Percentiles rank a stretch among this genome's conserved stretches.
phyloP scores from a whole-genome alignment of 1,140 invertebrate genomes.

The Achatina immaculata region DNA sequence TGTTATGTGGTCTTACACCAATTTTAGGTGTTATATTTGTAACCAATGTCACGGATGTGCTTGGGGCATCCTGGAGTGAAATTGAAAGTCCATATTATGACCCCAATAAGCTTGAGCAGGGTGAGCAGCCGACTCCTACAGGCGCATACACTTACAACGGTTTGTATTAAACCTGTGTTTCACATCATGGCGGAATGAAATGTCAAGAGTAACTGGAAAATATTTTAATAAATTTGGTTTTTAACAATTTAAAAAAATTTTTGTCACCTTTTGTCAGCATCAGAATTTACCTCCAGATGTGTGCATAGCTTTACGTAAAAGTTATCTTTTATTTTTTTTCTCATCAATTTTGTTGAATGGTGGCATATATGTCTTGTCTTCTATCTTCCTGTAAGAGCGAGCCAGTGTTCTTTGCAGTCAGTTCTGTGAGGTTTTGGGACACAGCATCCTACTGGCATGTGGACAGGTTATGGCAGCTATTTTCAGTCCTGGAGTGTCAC shows the following conservation, averaged over 20 bases:
- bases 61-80: slow-evolving; percentile 28
- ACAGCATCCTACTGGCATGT: no score
- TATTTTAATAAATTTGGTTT: background rate
- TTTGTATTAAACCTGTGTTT: background rate
- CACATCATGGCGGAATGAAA: background rate
- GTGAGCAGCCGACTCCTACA: slow-evolving; percentile 9
- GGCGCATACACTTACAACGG: slow-evolving; percentile 31
- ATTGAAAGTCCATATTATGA: slow-evolving; percentile 33
- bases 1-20: background rate
- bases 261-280: slow-evolving; percentile 10
- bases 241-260: background rate
- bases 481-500: no score
- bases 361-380: no score
- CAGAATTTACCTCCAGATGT: no score
- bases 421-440: no score
- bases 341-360: no score
- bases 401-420: no score
- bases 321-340: no score
- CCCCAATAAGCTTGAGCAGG: background rate
- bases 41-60: slow-evolving; percentile 40
- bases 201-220: background rate
- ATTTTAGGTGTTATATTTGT: slow-evolving; percentile 46
- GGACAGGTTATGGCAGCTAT: no score
- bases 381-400: no score
- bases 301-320: no score